Percentiles rank a stretch among this genome's conserved stretches.
Evolutionary conservation across 2,888 invertebrate genomes (phyloP).

Genomic region (Xestoiulus laeticollis): DNA sequence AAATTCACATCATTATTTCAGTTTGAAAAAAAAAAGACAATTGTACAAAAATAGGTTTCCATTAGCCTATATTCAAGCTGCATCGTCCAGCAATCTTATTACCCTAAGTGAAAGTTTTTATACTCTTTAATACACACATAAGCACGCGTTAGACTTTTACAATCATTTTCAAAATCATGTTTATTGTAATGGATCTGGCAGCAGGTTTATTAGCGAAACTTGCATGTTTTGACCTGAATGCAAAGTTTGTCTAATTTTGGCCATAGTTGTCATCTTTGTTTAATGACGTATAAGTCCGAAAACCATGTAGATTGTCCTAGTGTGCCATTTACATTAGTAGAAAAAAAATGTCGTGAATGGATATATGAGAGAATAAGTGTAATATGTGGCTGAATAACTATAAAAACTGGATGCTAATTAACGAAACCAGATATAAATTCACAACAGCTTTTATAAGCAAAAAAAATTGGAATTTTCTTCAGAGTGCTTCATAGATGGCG

Average conservation of each 20-base stretch:
- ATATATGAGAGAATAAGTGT: background rate
- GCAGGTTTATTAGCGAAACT: slow-evolving; percentile 13
- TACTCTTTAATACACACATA: background rate
- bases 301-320: background rate
- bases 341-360: background rate
- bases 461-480: no score
- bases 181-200: slow-evolving; percentile 23
- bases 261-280: slow-evolving; percentile 17
- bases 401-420: background rate
- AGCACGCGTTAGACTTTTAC: slow-evolving; percentile 31
- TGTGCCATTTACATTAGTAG: background rate
- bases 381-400: background rate
- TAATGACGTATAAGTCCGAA: background rate
- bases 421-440: background rate
- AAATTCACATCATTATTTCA: slow-evolving; percentile 33
- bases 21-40: background rate
- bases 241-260: slow-evolving; percentile 4
- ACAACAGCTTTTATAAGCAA: no score
- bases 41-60: slow-evolving; percentile 14
- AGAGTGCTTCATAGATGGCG: no score
- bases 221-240: slow-evolving; percentile 5
- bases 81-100: slow-evolving; percentile 5
- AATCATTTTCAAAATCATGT: slow-evolving; percentile 28
- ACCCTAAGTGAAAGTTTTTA: slow-evolving; percentile 21
- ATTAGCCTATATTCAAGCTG: slow-evolving; percentile 5